These are phyloP conservation scores for Margaritifera margaritifera DNA, from an alignment of 2,888 invertebrate genomes.

Conservation along the genomic window DNA sequence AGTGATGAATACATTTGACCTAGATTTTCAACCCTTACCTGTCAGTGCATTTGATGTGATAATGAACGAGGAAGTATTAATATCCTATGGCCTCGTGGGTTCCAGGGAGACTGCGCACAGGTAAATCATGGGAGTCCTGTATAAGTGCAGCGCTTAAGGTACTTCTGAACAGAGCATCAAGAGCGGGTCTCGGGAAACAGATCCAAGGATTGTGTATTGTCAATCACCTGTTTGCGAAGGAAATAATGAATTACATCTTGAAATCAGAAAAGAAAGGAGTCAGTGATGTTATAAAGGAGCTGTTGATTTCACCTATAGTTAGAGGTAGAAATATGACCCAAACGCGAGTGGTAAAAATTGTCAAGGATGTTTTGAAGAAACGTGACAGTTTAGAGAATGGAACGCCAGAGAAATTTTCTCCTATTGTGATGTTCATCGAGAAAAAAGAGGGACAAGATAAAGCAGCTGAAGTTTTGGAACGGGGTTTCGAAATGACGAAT, in stretches of 20 bases:
- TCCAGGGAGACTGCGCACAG: background rate
- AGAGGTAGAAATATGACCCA: slow-evolving; percentile 14
- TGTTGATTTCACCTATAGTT: slow-evolving; percentile 33
- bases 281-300: slow-evolving; percentile 36
- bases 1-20: slow-evolving; percentile 52
- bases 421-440: slow-evolving; percentile 33
- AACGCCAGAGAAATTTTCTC: slow-evolving; percentile 40
- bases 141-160: slow-evolving; percentile 36
- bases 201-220: slow-evolving; percentile 37
- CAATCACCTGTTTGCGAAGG: slow-evolving; percentile 35
- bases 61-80: slow-evolving; percentile 17
- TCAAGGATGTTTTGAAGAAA: slow-evolving; percentile 42
- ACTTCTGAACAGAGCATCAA: slow-evolving; percentile 42
- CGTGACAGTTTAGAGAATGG: slow-evolving; percentile 32
- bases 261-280: slow-evolving; percentile 13
- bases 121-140: slow-evolving; percentile 37
- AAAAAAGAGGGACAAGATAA: slow-evolving; percentile 34
- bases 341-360: slow-evolving; percentile 33
- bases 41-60: slow-evolving; percentile 51
- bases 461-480: slow-evolving; percentile 36
- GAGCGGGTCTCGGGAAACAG: slow-evolving; percentile 24
- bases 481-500: slow-evolving; percentile 31
- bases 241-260: slow-evolving; percentile 32
- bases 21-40: slow-evolving; percentile 44
- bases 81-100: too few relatives aligned